Evolutionary conservation across 1,140 invertebrate genomes (phyloP).

Genomic region (Trachelipus rathkii): DNA sequence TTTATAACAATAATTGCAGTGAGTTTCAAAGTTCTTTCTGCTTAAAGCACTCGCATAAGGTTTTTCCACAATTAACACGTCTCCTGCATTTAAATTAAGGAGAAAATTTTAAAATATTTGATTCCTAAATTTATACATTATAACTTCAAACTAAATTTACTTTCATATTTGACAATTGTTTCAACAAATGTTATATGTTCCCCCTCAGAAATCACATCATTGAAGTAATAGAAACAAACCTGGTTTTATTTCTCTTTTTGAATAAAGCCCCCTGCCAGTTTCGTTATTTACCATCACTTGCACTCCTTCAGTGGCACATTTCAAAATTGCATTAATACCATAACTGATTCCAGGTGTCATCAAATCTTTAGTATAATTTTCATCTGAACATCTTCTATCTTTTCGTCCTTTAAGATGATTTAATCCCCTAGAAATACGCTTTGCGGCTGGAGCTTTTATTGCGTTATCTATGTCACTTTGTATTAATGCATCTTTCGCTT

Average conservation of each 20-base stretch:
- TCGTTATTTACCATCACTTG: not conserved
- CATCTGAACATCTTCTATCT: not conserved
- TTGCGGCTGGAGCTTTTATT: not conserved
- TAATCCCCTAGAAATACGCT: not conserved
- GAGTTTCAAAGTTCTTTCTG: too few relatives aligned
- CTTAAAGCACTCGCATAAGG: too few relatives aligned
- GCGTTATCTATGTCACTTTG: not conserved
- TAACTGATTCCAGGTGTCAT: not conserved
- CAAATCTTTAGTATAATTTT: not conserved
- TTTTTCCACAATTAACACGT: too few relatives aligned
- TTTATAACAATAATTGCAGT: too few relatives aligned
- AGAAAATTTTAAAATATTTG: too few relatives aligned
- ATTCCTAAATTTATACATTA: too few relatives aligned
- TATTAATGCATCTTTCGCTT: not conserved
- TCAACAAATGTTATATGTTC: too few relatives aligned
- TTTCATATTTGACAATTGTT: too few relatives aligned
- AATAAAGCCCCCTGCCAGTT: not conserved
- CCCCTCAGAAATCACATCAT: not conserved
- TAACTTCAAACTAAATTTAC: too few relatives aligned
- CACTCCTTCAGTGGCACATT: not conserved
- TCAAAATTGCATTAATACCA: not conserved
- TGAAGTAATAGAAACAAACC: not conserved
- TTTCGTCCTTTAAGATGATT: not conserved
- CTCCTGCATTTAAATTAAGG: too few relatives aligned
- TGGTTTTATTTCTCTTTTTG: not conserved